Evolutionary conservation across 1,140 invertebrate species (phyloP).

Genomic region (Cryptotermes secundus): DNA sequence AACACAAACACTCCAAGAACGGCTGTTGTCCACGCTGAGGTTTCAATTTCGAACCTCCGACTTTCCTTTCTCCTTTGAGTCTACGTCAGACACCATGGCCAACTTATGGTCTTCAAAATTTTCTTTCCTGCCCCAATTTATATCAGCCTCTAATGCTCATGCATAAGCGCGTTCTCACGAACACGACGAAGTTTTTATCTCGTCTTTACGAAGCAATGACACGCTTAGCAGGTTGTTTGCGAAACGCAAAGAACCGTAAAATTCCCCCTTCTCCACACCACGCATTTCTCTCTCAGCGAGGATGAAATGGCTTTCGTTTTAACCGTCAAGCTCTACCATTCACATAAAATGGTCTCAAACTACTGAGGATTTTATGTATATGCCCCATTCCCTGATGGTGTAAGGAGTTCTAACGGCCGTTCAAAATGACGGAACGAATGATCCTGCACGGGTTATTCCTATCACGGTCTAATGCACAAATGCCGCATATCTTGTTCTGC

Average conservation of each 20-base stretch:
- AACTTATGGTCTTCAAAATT: too few relatives aligned
- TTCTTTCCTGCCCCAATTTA: too few relatives aligned
- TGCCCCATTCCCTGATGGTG: not conserved
- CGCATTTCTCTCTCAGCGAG: not conserved
- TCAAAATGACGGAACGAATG: constrained; percentile 16
- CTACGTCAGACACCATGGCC: too few relatives aligned
- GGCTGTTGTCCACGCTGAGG: too few relatives aligned
- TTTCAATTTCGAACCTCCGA: too few relatives aligned
- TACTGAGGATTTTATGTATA: constrained; percentile 14
- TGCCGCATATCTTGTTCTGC: not conserved
- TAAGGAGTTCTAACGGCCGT: not conserved
- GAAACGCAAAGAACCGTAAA: not conserved
- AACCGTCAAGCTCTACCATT: not conserved
- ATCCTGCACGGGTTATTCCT: not conserved
- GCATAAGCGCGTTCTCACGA: not conserved
- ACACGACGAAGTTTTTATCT: not conserved
- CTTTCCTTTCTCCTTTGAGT: too few relatives aligned
- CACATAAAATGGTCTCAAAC: constrained; percentile 11
- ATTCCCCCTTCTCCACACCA: not conserved
- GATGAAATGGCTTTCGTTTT: not conserved
- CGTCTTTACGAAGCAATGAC: not conserved
- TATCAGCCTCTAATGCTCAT: too few relatives aligned
- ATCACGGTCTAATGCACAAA: constrained; percentile 8
- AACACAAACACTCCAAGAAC: too few relatives aligned
- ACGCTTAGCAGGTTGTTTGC: not conserved